Evolutionary conservation across 23 tunicate genomes (phyloP), one percentile per base, ranked within the genome.

Genomic region (Phallusia fumigata): DNA sequence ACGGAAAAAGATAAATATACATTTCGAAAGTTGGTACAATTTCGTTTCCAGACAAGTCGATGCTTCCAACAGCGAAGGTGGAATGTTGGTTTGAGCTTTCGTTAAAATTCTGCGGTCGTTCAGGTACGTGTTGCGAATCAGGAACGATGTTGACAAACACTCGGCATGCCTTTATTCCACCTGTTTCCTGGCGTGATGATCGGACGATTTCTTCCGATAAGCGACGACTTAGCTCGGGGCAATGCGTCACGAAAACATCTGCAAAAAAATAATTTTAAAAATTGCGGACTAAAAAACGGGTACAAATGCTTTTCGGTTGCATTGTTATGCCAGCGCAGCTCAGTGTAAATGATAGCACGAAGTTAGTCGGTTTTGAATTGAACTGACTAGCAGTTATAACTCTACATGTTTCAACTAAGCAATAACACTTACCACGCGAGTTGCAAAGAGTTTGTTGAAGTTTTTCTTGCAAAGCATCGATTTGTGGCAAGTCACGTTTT

Each of bases 1-100:
- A 76, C 47, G 87, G 87, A 35, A 84, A 76, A 52, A 84, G 87
- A 64, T 76, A 84, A 76, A 84, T 64, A 6, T 84, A 32, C 33
- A 84, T 36, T 76, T 84, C 87, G 58, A 84, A 84, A 0, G 87
- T 84, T 53, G 53, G 81, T 2, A 84, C 81, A 18, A 76, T 24
- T 11, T 36, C 53, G 52, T 40, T 30, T 2, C 76, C 87, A 18
- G 87, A 76, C 53, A 84, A 21, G 36, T 76, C 65, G 33, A 52
- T 24, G 51, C 76, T 84, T 52, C 81, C 87, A 24, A 84, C 44
- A 19, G 52, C 19, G 24, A 84, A 40, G 32, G 76, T 30, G 53
- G 33, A 30, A 45, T 26, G 44, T 28, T 77, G 36, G 53, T 77
- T 35, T 6, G 19, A 21, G 18, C 8, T 77, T 3, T n/a, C 1